Evolutionary conservation across 2,113 vertebrate genomes (phyloP).

Genomic region (Salvelinus namaycush): DNA sequence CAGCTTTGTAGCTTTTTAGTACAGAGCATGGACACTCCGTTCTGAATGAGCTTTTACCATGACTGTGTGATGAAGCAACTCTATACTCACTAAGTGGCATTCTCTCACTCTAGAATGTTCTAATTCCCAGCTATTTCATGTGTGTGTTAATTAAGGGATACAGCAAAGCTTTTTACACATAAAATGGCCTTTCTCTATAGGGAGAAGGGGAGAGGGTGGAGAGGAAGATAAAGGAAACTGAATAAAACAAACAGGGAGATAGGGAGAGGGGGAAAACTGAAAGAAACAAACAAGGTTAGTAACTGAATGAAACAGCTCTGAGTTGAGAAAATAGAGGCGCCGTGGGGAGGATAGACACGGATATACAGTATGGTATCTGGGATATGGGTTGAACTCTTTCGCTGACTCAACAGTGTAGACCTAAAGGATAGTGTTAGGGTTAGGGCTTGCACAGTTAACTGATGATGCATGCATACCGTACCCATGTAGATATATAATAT

Average conservation of each 20-base stretch:
- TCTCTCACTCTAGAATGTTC: slow-evolving; percentile 33
- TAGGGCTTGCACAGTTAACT: no score
- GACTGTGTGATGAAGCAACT: not conserved
- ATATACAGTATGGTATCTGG: no score
- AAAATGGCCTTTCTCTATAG: slow-evolving; percentile 43
- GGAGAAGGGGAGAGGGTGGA: not conserved
- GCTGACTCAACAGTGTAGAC: no score
- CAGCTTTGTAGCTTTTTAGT: not conserved
- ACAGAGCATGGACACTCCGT: not conserved
- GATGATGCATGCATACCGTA: no score
- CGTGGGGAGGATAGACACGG: no score
- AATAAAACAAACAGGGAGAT: slow-evolving; percentile 23
- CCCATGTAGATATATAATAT: no score
- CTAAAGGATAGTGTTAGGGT: no score
- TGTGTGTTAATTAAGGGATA: slow-evolving; percentile 54
- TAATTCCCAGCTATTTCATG: slow-evolving; percentile 45
- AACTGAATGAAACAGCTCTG: slow-evolving; percentile 8
- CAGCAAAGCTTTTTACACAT: slow-evolving; percentile 68
- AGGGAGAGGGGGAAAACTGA: not conserved
- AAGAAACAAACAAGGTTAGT: slow-evolving; percentile 8
- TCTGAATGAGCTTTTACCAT: not conserved
- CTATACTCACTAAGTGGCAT: slow-evolving; percentile 55
- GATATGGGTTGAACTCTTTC: no score
- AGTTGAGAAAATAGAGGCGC: not conserved
- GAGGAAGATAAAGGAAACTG: not conserved